Evolutionary conservation across 2,888 invertebrate species (phyloP), one percentile per base, ranked within the genome.

Genomic region (Lasioglossum pauxillum): DNA sequence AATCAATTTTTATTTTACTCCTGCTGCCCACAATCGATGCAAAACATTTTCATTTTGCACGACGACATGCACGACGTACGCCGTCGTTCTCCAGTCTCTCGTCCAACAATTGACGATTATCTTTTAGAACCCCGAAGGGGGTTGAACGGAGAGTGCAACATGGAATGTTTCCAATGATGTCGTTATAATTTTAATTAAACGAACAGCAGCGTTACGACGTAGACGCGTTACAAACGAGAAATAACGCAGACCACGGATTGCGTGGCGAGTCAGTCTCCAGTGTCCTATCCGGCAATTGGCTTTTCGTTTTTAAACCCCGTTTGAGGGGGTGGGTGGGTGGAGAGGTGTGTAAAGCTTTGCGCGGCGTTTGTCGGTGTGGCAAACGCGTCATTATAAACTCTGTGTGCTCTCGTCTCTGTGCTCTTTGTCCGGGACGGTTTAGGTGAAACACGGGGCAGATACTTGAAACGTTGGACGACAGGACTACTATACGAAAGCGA

Each of bases 401-500:
- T 76, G 69, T 69, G 80, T 81, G 60, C 27, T 64, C 27, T 14
- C 53, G 53, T 71, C 67, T 74, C n/a, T 46, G 76, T 1, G 75
- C 83, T 67, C 88, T 90, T 88, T 90, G 88, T 87, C 78, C 78
- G 41, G 67, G 78, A 38, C 84, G 83, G 78, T 85, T 89, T 75
- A 76, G 80, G 71, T 89, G 90, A 89, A 90, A 90, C 89, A 64
- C 60, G 60, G 60, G 88, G 82, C 90, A 90, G 90, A 89, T 83
- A 86, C 83, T 84, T 78, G 86, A 82, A 75, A 76, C 79, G 83
- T 31, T 38, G 82, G 49, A 72, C 80, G 38, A 64, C 60, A 64
- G 60, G 27, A 67, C 57, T 53, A 10, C 57, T 53, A 53, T 53
- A 53, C 16, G 71, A 67, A 67, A 77, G 46, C 60, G 79, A 31